A percentile compares a stretch with the other conserved stretches of the same genome.
Conservation (phyloP, 2,888 invertebrate species). For the Balanococcus diminutus region DNA sequence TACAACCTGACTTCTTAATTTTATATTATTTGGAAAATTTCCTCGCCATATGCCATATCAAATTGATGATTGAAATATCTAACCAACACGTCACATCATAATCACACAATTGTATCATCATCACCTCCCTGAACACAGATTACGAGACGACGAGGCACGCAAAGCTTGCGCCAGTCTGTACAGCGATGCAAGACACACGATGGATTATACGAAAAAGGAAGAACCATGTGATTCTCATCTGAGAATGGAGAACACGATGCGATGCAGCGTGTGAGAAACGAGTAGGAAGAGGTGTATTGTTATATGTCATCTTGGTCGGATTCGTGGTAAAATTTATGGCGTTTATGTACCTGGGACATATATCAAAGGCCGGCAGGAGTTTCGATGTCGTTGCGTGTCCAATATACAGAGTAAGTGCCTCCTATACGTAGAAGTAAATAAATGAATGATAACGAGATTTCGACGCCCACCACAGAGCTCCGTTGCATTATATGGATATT, state of each 20-base stretch:
- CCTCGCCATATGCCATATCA: no score
- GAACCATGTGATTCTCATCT: neutral
- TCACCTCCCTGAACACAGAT: neutral
- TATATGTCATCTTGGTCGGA: neutral
- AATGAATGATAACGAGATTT: neutral
- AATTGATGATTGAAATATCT: no score
- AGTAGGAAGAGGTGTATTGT: slow-evolving; percentile 12
- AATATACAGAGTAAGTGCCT: neutral
- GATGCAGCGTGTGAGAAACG: neutral
- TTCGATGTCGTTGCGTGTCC: neutral
- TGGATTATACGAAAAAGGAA: neutral
- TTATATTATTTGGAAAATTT: no score
- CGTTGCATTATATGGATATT: neutral
- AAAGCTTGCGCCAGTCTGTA: no score
- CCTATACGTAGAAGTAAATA: neutral
- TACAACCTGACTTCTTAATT: no score
- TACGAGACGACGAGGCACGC: neutral
- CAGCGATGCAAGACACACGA: neutral
- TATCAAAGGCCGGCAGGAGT: neutral
- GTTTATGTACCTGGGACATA: neutral
- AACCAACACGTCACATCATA: no score
- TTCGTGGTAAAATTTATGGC: neutral
- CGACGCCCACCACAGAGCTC: neutral
- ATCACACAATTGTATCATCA: no score
- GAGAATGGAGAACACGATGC: neutral